Conservation (phyloP, 2,113 vertebrate genomes). For the Leptobrachium ailaonicum region DNA sequence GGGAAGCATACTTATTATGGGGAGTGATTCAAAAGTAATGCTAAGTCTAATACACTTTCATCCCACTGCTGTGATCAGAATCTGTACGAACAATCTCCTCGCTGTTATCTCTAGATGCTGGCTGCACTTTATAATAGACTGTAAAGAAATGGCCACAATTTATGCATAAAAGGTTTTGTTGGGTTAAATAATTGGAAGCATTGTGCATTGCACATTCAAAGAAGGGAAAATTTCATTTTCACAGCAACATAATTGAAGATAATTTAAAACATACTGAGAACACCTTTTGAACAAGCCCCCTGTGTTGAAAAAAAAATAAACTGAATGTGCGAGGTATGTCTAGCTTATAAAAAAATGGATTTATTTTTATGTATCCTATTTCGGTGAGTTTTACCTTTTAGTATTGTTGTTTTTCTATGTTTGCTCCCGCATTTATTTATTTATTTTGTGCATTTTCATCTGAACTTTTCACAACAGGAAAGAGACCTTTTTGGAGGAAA, state of each 20-base stretch:
- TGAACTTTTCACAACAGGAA: background rate
- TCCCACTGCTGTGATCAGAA: conserved; percentile 23
- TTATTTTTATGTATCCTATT: background rate
- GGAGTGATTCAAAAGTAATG: conserved; percentile 4
- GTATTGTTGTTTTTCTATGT: background rate
- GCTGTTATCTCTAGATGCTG: conserved; percentile 20
- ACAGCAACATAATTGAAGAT: conserved; percentile 17
- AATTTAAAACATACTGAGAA: conserved; percentile 16
- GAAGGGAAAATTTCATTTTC: background rate
- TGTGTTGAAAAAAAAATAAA: background rate
- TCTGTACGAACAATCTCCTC: conserved; percentile 11
- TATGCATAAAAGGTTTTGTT: background rate
- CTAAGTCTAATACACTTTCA: background rate
- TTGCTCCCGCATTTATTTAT: background rate
- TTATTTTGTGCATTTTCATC: conserved; percentile 18
- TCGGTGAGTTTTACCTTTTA: background rate
- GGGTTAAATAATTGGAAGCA: conserved; percentile 3
- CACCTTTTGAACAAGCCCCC: conserved; percentile 7
- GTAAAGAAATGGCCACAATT: background rate
- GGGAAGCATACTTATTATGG: conserved; percentile 14
- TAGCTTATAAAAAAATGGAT: background rate
- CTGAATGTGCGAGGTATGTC: background rate
- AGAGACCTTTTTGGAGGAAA: background rate
- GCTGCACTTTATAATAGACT: conserved; percentile 4
- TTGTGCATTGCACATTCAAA: conserved; percentile 16